A percentile compares a stretch with the other conserved stretches of the same genome.
Conservation (phyloP, 1,140 invertebrate genomes). For the Stenopsyche tienmushanensis region DNA sequence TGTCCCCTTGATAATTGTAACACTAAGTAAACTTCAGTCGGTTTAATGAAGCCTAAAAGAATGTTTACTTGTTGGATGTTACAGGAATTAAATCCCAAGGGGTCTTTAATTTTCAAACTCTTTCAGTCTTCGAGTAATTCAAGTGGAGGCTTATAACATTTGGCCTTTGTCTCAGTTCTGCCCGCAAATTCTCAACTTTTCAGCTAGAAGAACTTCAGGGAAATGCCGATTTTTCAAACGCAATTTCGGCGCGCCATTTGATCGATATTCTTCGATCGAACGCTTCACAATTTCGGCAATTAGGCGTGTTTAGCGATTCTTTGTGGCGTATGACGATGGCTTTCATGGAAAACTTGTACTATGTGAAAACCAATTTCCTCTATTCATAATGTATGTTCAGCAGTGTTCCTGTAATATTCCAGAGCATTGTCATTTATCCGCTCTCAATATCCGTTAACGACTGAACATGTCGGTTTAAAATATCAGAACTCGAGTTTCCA, state of each 20-base stretch:
- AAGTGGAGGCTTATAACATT: not conserved
- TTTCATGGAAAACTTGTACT: not conserved
- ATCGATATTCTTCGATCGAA: not conserved
- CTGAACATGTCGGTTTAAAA: not conserved
- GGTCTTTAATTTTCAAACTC: constrained; percentile 3
- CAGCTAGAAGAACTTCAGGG: too few relatives aligned
- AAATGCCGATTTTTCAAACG: too few relatives aligned
- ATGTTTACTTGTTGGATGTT: constrained; percentile 7
- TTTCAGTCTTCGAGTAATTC: not conserved
- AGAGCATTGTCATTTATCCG: constrained; percentile 17
- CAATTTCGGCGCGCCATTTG: not conserved
- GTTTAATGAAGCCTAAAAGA: constrained; percentile 2
- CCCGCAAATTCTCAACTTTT: not conserved
- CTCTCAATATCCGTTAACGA: constrained; percentile 9
- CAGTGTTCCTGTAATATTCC: constrained; percentile 2
- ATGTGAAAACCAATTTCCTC: constrained; percentile 7
- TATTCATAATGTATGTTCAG: not conserved
- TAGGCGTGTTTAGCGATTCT: not conserved
- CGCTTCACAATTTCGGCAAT: not conserved
- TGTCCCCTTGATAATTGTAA: too few relatives aligned
- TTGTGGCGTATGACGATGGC: not conserved
- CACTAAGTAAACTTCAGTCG: too few relatives aligned
- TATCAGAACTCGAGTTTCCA: too few relatives aligned
- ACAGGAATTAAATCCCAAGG: not conserved
- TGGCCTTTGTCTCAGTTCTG: not conserved